These are phyloP conservation scores for Miichthys miiuy DNA, from an alignment of 2,797 vertebrate species.

Conservation along the genomic window DNA sequence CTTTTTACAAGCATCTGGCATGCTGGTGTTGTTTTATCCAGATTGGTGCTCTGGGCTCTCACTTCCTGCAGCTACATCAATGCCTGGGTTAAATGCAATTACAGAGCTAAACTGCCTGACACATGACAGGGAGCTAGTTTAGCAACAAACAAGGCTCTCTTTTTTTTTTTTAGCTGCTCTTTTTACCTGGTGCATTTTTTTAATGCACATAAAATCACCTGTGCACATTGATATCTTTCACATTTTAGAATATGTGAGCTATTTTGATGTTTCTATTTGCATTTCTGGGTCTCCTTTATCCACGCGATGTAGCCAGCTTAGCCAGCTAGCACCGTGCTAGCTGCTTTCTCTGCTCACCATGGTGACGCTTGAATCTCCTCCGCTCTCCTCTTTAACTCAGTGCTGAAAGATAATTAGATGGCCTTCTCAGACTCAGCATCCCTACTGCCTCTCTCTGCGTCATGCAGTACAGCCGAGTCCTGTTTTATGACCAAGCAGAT, in stretches of 20 bases:
- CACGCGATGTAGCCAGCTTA: neutral
- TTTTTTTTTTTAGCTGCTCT: neutral
- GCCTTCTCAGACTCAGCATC: conserved; percentile 73
- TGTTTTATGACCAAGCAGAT: conserved; percentile 85
- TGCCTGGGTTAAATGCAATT: conserved; percentile 49
- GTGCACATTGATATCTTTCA: neutral
- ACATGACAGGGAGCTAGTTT: conserved; percentile 8
- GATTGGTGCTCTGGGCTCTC: conserved; percentile 41
- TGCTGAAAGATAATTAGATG: conserved; percentile 67
- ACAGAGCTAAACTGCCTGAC: conserved; percentile 35
- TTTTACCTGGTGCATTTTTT: conserved; percentile 8
- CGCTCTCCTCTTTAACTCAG: conserved; percentile 53
- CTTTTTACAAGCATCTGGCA: conserved; percentile 42
- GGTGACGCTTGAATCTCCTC: conserved; percentile 37
- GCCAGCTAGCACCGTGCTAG: conserved; percentile 29
- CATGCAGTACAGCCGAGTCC: conserved; percentile 51
- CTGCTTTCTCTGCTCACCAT: conserved; percentile 23
- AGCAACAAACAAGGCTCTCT: neutral
- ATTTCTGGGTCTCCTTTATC: neutral
- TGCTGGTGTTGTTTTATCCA: conserved; percentile 56
- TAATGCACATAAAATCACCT: neutral
- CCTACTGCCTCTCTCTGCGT: conserved; percentile 59
- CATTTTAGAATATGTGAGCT: neutral
- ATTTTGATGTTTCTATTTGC: neutral
- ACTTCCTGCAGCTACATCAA: conserved; percentile 36